These are phyloP conservation scores for Eulemur albifrons DNA, from an alignment of 2,797 vertebrate genomes.

Conservation along the genomic window DNA sequence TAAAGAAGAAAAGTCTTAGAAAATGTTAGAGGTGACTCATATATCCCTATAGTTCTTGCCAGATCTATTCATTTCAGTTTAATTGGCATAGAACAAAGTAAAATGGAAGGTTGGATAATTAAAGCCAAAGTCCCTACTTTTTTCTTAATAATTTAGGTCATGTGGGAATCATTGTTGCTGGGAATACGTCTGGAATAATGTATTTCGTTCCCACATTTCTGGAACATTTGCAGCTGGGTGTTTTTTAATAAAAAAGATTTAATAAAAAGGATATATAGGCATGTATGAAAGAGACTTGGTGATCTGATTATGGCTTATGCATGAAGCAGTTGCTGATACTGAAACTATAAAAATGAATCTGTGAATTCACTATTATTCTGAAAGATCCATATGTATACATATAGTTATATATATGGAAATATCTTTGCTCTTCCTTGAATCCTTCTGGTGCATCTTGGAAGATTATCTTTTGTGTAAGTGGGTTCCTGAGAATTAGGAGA, in stretches of 20 bases:
- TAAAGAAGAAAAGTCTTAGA: neutral
- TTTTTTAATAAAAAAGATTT: neutral
- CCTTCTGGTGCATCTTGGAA: neutral
- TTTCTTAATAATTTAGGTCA: neutral
- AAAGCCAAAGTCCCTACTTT: neutral
- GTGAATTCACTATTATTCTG: neutral
- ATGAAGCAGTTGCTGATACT: neutral
- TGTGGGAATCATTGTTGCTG: neutral
- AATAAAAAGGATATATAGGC: neutral
- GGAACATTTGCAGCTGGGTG: neutral
- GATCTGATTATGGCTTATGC: neutral
- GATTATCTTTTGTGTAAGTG: neutral
- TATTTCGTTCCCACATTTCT: conserved; percentile 1
- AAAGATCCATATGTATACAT: neutral
- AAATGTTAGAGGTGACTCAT: neutral
- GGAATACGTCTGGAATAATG: neutral
- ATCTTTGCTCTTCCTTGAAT: conserved; percentile 3
- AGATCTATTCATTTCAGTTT: neutral
- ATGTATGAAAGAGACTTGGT: neutral
- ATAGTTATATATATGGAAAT: neutral
- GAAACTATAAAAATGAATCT: neutral
- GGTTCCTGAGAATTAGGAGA: neutral
- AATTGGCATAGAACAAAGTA: neutral
- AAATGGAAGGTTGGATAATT: neutral
- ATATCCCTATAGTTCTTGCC: conserved; percentile 1